Conservation (phyloP, 2,888 invertebrate species). For the Noctua janthina region DNA sequence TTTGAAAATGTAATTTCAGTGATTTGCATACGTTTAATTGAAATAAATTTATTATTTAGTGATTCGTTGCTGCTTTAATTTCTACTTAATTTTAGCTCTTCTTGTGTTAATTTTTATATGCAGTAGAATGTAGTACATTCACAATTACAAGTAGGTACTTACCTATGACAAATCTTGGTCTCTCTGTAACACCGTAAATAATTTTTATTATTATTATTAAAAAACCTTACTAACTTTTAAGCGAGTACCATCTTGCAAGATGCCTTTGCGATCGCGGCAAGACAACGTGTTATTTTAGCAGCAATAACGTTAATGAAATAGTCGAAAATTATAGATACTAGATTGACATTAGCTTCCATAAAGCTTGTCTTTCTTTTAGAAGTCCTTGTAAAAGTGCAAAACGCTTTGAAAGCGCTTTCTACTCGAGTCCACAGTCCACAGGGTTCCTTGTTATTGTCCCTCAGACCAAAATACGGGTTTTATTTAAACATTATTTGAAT, state of each 20-base stretch:
- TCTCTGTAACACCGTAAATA: not conserved
- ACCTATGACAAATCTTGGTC: not conserved
- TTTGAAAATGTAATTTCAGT: not conserved
- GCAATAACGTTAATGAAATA: not conserved
- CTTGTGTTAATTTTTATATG: not conserved
- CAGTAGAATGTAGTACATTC: not conserved
- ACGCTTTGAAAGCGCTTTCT: not conserved
- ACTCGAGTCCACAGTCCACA: not conserved
- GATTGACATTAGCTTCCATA: not conserved
- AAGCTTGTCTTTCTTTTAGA: not conserved
- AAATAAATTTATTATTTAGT: not conserved
- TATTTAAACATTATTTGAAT: not conserved
- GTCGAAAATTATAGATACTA: not conserved
- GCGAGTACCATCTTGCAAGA: not conserved
- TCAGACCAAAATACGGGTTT: not conserved
- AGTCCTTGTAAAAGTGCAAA: not conserved
- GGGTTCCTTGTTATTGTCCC: not conserved
- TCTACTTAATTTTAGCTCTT: too few species aligned
- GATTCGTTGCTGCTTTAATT: not conserved
- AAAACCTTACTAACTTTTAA: not conserved
- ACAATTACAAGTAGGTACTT: not conserved
- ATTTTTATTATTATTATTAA: not conserved
- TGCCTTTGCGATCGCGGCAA: too few species aligned
- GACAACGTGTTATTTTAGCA: not conserved
- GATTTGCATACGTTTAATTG: not conserved